Evolutionary conservation across 2,797 vertebrate genomes (phyloP).

Genomic region (Furcifer pardalis): DNA sequence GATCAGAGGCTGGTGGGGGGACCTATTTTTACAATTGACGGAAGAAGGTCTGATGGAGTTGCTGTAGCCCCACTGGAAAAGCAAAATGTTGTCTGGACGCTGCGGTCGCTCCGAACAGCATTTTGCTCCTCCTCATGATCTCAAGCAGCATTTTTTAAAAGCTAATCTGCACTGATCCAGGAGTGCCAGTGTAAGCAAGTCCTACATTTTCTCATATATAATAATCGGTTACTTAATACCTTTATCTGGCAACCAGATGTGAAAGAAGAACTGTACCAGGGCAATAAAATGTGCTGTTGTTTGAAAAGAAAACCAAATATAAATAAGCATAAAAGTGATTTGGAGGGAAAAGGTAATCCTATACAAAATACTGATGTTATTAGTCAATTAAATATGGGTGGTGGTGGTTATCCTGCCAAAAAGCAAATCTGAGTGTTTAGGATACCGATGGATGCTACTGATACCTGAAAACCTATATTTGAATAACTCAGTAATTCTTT

Average conservation of each 20-base stretch:
- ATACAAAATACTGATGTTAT: not conserved
- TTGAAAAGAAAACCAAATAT: not conserved
- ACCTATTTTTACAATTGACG: too few relatives aligned
- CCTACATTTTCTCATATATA: slow-evolving; percentile 59
- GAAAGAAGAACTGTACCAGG: slow-evolving; percentile 71
- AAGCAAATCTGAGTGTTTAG: not conserved
- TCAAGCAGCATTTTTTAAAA: too few relatives aligned
- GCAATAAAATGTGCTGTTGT: slow-evolving; percentile 43
- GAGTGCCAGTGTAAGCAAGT: too few relatives aligned
- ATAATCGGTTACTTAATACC: slow-evolving; percentile 66
- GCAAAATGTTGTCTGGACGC: too few relatives aligned
- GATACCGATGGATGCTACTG: not conserved
- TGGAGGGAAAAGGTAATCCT: not conserved
- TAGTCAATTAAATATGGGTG: not conserved
- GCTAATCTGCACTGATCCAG: too few relatives aligned
- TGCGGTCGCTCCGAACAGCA: too few relatives aligned
- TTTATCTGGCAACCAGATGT: slow-evolving; percentile 54
- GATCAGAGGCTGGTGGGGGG: too few relatives aligned
- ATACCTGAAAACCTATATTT: not conserved
- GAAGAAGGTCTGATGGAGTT: too few relatives aligned
- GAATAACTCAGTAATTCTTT: slow-evolving; percentile 37
- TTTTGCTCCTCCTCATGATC: too few relatives aligned
- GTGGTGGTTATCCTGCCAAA: not conserved
- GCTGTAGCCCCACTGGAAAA: too few relatives aligned
- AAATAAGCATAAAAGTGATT: not conserved